These are phyloP conservation scores for Enteromius afrohamiltoni DNA, from an alignment of 2,797 vertebrate species.

Conservation along the genomic window DNA sequence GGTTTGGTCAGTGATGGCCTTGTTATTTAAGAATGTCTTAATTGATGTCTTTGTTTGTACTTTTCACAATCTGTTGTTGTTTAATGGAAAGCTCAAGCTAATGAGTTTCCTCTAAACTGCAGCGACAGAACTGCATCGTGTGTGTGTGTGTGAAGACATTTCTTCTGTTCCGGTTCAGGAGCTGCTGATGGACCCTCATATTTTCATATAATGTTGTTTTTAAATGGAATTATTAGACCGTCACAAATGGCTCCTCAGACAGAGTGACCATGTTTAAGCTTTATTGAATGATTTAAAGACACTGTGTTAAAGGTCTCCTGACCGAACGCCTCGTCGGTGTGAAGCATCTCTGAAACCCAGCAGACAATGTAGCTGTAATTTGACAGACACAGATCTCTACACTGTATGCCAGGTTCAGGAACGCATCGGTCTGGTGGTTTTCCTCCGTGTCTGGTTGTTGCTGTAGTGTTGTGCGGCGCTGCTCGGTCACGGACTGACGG, in stretches of 20 bases:
- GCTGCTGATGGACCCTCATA: background rate
- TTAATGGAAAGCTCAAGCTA: background rate
- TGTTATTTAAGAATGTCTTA: background rate
- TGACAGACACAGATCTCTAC: constrained; percentile 96
- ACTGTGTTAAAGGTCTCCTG: background rate
- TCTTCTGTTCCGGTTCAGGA: background rate
- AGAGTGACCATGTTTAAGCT: background rate
- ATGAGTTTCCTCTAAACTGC: background rate
- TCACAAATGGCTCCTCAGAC: background rate
- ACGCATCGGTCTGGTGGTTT: constrained; percentile 44
- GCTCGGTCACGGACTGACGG: constrained; percentile 5
- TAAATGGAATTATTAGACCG: background rate
- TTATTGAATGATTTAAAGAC: constrained; percentile 1
- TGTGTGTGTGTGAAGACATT: background rate
- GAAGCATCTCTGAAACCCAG: constrained; percentile 94
- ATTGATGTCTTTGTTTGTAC: background rate
- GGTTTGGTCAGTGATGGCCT: background rate
- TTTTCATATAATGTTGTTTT: background rate
- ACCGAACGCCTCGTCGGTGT: constrained; percentile 24
- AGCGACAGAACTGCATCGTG: background rate
- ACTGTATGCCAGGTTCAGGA: constrained; percentile 98
- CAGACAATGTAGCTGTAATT: constrained; percentile 99
- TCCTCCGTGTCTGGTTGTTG: background rate
- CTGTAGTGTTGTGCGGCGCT: background rate
- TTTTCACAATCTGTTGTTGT: background rate